Conservation (phyloP, 2,113 vertebrate genomes). For the Puma concolor region DNA sequence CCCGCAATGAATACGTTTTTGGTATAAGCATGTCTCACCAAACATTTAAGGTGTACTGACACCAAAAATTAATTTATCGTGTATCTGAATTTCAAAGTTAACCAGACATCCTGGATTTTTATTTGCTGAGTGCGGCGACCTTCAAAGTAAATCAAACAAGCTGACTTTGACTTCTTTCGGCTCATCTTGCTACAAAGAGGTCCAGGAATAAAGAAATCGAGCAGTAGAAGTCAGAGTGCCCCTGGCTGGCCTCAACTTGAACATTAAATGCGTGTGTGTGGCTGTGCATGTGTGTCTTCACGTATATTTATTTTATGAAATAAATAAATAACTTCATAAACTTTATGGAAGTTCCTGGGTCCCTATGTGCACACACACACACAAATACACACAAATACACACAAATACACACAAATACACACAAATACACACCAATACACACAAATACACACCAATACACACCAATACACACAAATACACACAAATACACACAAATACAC, state of each 20-base stretch:
- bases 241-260: not conserved
- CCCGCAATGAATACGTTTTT: not conserved
- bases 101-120: not conserved
- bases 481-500: too few species aligned
- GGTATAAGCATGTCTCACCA: not conserved
- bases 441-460: too few species aligned
- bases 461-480: too few species aligned
- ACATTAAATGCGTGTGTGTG: not conserved
- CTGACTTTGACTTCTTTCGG: not conserved
- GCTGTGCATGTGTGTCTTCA: too few species aligned
- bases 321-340: too few species aligned
- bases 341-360: not conserved
- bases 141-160: not conserved
- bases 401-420: too few species aligned
- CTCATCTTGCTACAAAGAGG: not conserved
- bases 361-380: accelerated
- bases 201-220: not conserved
- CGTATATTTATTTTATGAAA: not conserved
- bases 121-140: not conserved
- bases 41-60: not conserved
- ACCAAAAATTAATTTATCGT: not conserved
- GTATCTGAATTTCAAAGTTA: not conserved
- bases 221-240: not conserved
- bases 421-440: too few species aligned
- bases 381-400: not conserved